Percentiles rank a stretch among this genome's conserved stretches.
These are phyloP conservation scores for Sclerodermus sp. DNA, from an alignment of 2,888 invertebrate genomes.

Conservation along the genomic window DNA sequence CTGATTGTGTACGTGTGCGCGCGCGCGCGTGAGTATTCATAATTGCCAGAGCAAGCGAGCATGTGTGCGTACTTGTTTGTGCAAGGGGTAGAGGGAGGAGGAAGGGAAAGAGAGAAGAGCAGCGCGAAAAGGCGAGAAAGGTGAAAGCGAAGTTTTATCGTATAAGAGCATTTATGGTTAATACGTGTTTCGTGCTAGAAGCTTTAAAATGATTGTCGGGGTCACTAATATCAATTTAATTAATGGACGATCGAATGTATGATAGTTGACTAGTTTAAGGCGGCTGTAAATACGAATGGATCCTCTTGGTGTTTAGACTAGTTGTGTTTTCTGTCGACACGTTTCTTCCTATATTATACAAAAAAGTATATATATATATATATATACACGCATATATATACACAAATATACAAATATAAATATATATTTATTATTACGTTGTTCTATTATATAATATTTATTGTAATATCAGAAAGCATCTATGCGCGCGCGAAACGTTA, in stretches of 20 bases:
- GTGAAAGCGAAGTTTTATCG: constrained; percentile 12
- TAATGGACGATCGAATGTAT: constrained; percentile 32
- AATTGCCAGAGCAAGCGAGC: constrained; percentile 3
- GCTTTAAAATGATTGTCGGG: constrained; percentile 16
- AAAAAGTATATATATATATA: constrained; percentile 41
- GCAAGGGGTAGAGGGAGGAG: constrained; percentile 2
- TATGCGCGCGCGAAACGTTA: constrained; percentile 40
- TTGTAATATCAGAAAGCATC: constrained; percentile 49
- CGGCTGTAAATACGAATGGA: constrained; percentile 45
- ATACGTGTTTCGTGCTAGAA: constrained; percentile 24
- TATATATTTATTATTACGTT: constrained; percentile 57
- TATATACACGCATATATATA: constrained; percentile 36
- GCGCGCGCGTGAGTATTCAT: no score
- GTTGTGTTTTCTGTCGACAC: constrained; percentile 54
- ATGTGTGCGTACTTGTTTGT: constrained; percentile 1
- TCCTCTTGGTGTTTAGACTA: constrained; percentile 53
- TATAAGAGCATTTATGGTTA: constrained; percentile 15
- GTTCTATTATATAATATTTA: constrained; percentile 57
- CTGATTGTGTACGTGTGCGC: no score
- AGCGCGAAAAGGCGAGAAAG: constrained; percentile 7
- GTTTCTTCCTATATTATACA: constrained; percentile 52
- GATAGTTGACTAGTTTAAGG: constrained; percentile 35
- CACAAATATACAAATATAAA: constrained; percentile 38
- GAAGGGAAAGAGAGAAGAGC: not conserved
- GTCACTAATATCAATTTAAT: constrained; percentile 9